phyloP scores from a whole-genome alignment of 2,113 vertebrate species.

The Etheostoma spectabile region DNA sequence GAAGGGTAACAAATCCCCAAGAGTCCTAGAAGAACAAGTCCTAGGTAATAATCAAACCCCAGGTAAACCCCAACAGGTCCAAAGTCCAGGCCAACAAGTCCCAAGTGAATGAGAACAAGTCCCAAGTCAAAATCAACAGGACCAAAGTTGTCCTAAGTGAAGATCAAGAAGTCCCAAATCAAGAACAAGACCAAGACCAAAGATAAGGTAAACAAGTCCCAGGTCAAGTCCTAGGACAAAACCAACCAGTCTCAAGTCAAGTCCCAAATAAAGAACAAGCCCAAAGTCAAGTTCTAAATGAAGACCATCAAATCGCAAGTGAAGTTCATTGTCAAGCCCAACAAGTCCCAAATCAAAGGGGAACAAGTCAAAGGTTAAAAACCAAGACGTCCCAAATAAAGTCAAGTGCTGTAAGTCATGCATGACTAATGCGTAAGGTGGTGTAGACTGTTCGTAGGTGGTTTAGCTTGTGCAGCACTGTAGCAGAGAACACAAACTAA shows the following conservation, averaged over 20 bases:
- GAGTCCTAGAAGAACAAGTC: not conserved
- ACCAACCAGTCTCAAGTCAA: not conserved
- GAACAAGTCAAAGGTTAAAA: too few species aligned
- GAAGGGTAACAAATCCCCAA: too few species aligned
- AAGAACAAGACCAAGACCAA: too few species aligned
- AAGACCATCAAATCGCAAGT: not conserved
- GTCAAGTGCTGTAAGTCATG: not conserved
- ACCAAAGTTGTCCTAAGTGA: not conserved
- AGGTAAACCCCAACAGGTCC: too few species aligned
- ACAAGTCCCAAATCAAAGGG: not conserved
- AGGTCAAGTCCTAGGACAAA: not conserved
- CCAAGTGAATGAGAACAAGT: not conserved
- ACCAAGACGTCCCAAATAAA: too few species aligned
- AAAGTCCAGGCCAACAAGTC: not conserved
- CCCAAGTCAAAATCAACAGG: not conserved
- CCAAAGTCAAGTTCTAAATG: not conserved
- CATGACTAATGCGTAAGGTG: not conserved
- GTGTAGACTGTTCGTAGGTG: too few species aligned
- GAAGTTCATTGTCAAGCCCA: not conserved
- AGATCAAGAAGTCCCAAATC: not conserved
- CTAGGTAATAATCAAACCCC: not conserved
- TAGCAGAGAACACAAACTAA: not conserved
- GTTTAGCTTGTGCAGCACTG: not conserved
- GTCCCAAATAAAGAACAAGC: too few species aligned
- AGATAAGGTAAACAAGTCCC: too few species aligned